Evolutionary conservation across 2,113 vertebrate species (phyloP), one percentile per base, ranked within the genome.

Genomic region (Phalacrocorax brasilianus): DNA sequence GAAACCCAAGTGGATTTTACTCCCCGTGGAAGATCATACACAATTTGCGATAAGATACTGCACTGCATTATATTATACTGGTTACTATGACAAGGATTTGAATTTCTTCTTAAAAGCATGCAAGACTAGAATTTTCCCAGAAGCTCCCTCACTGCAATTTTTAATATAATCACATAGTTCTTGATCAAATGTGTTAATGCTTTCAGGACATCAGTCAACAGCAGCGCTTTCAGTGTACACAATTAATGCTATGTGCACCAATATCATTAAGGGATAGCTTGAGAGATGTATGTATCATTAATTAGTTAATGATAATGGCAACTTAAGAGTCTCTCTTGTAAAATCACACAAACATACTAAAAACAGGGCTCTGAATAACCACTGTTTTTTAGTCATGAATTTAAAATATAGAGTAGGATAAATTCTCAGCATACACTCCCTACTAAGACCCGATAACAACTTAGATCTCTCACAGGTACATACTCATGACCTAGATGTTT

Each of bases 271-370:
- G 87, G 81, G 63, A 33, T 52, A 92, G 87, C 89, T 94, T 16
- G 13, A 76, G 84, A 96, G 91, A 92, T 79, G 91, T 85, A 87
- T 85, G 42, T 84, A 85, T 91, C 95, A 81, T 92, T 94, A 96
- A 95, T 97, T 91, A 93, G 92, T 85, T 95, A 94, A 89, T 96
- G 89, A 78, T 95, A 96, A 95, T 85, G 93, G 89, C 91, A 94
- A 67, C 77, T 81, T 83, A 28, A 3, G 40, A 94, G 83, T 27
- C 42, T 72, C 67, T 86, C 80, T 56, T 77, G 70, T 62, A 95
- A 91, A 92, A 91, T 80, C 85, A 89, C 59, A 91, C 0, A 2
- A 88, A 85, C 8, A 5, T 30, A 85, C 70, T 76, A 66, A 87
- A 82, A 91, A 1, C 66, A 67, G 56, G 53, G 70, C 55, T 88